Conservation (phyloP, 2,797 vertebrate species). For the Myiothlypis coronata region DNA sequence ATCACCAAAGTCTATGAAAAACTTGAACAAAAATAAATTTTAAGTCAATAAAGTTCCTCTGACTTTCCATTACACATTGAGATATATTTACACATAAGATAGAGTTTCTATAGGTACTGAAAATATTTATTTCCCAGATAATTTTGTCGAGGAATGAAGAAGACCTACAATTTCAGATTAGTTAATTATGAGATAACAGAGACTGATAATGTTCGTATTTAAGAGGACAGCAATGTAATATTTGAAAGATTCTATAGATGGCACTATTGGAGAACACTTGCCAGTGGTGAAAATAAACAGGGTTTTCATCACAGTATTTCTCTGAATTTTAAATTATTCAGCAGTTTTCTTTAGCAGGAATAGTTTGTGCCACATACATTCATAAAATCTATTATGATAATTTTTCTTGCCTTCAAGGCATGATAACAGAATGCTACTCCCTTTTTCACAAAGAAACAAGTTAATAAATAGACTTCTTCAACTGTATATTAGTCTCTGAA, state of each 20-base stretch:
- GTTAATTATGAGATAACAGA: neutral
- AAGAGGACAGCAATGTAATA: neutral
- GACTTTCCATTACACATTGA: neutral
- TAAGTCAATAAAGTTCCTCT: neutral
- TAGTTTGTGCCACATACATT: neutral
- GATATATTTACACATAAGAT: neutral
- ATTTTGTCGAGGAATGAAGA: neutral
- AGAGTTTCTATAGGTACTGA: neutral
- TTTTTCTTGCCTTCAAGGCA: neutral
- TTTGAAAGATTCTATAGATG: constrained; percentile 17
- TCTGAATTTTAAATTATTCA: neutral
- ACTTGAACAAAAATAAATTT: neutral
- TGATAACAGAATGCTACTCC: neutral
- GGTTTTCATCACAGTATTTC: neutral
- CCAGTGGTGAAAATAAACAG: neutral
- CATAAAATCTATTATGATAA: neutral
- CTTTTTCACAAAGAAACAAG: neutral
- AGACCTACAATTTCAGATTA: neutral
- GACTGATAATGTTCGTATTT: neutral
- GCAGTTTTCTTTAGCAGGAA: neutral
- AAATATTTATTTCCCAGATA: neutral
- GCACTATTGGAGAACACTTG: constrained; percentile 32
- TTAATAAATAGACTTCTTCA: neutral
- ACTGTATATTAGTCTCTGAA: neutral
- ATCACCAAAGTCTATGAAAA: neutral